Evolutionary conservation across 1,140 invertebrate genomes (phyloP), one percentile per base, ranked within the genome.

Genomic region (Tetranychus cinnabarinus): DNA sequence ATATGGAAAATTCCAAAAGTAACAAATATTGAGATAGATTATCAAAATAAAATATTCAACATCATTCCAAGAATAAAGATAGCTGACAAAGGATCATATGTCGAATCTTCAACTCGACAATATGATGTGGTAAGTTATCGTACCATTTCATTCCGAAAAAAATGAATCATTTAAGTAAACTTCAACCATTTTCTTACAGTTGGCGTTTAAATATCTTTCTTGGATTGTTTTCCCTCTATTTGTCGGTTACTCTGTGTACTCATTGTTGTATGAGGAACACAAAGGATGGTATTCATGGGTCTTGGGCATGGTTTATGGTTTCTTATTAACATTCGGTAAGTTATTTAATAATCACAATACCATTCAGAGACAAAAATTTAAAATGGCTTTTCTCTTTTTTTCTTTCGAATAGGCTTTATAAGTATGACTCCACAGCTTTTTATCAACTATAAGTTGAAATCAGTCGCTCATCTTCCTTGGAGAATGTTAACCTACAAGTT

Each of bases 341-440:
- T 72, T 70, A 67, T 61, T 34, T 39, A 31, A 47, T 60, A 2
- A 48, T 60, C 47, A 0, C 31, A 15, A 36, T 3, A 50, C 10
- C 31, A 37, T 13, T 13, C n/a, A 60, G 7, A 15, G 12, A 12
- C 37, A n/a, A 55, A 61, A 3, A 31, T 55, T 33, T 56, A 63
- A 2, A 63, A 48, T 59, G n/a, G 33, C 37, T 58, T 64, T 45
- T 56, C 31, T 54, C 10, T 59, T 46, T 54, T 31, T 58, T 36
- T 61, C 33, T 59, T 61, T 65, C 67, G 66, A 42, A 46, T 68
- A 82, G 80, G 95, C 60, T 99, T 99, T 70, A 99, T 99, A 58
- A 93, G 97, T 88, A 98, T 99, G 95, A 98, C 93, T 5, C 93
- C 95, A 8, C 93, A 97, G 71, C 73, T 98, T 54, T 98, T 98